Conservation (phyloP, 2,113 vertebrate species). For the Paratilapia polleni region DNA sequence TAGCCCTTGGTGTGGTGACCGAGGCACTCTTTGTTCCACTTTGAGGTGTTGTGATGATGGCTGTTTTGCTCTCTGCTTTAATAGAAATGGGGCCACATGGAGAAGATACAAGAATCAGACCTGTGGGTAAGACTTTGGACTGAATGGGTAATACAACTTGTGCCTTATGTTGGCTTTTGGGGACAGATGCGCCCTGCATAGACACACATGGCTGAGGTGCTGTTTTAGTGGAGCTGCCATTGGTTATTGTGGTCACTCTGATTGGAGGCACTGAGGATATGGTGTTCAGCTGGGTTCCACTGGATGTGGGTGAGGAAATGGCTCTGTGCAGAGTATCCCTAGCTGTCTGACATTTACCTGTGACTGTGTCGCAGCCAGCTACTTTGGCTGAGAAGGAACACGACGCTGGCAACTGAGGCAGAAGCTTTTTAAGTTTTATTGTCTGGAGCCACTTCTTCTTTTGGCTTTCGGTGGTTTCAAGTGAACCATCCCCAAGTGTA, state of each 20-base stretch:
- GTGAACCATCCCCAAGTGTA: neutral
- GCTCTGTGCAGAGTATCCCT: constrained; percentile 30
- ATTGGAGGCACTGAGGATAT: constrained; percentile 69
- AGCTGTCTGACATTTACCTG: constrained; percentile 15
- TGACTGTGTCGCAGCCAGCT: neutral
- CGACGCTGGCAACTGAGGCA: constrained; percentile 35
- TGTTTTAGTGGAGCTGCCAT: constrained; percentile 48
- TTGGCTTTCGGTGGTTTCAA: constrained; percentile 15
- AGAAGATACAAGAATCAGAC: constrained; percentile 1
- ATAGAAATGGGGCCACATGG: neutral
- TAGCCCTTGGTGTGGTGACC: constrained; percentile 33
- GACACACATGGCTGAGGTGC: constrained; percentile 52
- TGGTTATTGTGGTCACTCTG: constrained; percentile 51
- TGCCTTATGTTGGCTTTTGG: constrained; percentile 36
- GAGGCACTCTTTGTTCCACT: constrained; percentile 60
- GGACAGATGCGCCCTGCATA: constrained; percentile 45
- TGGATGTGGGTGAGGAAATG: constrained; percentile 45
- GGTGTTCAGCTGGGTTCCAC: constrained; percentile 45
- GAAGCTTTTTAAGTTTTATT: constrained; percentile 50
- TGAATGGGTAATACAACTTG: constrained; percentile 33
- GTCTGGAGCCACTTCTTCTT: constrained; percentile 62
- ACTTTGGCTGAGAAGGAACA: constrained; percentile 23
- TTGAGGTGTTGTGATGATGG: constrained; percentile 31
- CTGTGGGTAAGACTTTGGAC: constrained; percentile 32
- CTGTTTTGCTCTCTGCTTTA: constrained; percentile 6